Evolutionary conservation across 2,113 vertebrate species (phyloP), one percentile per base, ranked within the genome.

Genomic region (Leuciscus idus): DNA sequence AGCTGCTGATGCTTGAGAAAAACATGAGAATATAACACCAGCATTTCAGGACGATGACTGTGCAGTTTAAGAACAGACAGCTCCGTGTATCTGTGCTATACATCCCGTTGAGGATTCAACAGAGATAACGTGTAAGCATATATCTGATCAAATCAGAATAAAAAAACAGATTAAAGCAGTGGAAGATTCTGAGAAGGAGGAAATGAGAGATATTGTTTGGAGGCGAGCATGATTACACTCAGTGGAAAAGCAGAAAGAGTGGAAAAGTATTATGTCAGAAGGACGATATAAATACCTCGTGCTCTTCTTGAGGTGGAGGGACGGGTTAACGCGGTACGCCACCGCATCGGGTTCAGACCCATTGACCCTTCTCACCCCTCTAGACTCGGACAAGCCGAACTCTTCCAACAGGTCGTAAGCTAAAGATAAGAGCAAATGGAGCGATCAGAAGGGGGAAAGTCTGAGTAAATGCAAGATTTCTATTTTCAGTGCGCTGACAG

Each of bases 391-490:
- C 43, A 95, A 86, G 26, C 81, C 88, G 76, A 95, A 95, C 90
- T 93, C 91, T 84, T 94, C 90, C 92, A 97, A 90, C 87, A 96
- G 87, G 80, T 95, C 92, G 85, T 95, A 94, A 84, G 91, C 90
- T 93, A 23, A 33, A 86, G 87, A 86, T 80, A 52, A 79, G 62
- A 84, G n/a, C 33, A 61, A 46, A 80, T 26, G 21, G 57, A 64
- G 13, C 4, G 9, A 15, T 78, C 30, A 59, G 26, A 36, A 78
- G 11, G 12, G 23, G 43, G 39, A 62, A 80, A 39, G 30, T 55
- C 4, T 4, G 11, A 46, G 6, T 62, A 26, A 81, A 81, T 28
- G 36, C 26, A 46, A 2, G 2, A 39, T 80, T 57, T 26, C 4
- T 61, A 19, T 36, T 72, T 79, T 39, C 48, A 33, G 12, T 72